Evolutionary conservation across 1,140 invertebrate species (phyloP), one percentile per base, ranked within the genome.

Genomic region (Drosophila saltans): DNA sequence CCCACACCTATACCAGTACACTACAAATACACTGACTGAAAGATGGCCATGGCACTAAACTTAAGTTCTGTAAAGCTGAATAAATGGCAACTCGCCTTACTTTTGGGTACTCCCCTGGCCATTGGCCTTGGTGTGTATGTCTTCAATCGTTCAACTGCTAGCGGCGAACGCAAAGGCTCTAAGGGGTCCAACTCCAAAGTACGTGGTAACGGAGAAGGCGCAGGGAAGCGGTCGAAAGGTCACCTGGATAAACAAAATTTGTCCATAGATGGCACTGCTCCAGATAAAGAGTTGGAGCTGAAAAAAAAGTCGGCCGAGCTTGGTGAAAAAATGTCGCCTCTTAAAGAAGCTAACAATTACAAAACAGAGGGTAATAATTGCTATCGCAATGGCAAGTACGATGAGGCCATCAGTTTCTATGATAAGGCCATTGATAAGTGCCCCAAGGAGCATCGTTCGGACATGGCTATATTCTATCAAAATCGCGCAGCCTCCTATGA

Each of bases 401-500:
- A 97, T 76, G 96, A 97, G 89, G 98, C 98, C 9, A 97, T 99
- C 61, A 93, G 94, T 55, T 95, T 95, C 71, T 99, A 99, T 86
- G 97, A 97, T 76, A 94, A 96, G 93, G 98, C 98, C 0, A 98
- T 99, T 69, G 94, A 96, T 76, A 93, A 95, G 9, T 98, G 97
- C 92, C 97, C 97, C 1, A 81, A 93, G 8, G 95, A 96, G 45
- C 94, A 96, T 79, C 93, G 93, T 36, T 93, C 94, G 2, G 96
- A 97, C 75, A 92, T 99, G 52, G 95, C 98, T 3, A 98, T 96
- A 10, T 98, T 97, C 92, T 98, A 98, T 93, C 98, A 99, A 92
- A 99, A 99, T 91, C 95, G 98, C 90, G 98, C 98, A 4, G 98
- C 98, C 43, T 97, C 97, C 28, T 97, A 98, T 93, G 98, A 99